Percentiles rank a stretch among this genome's conserved stretches.
phyloP scores from a whole-genome alignment of 1,140 invertebrate genomes.

The Oncopeltus fasciatus region DNA sequence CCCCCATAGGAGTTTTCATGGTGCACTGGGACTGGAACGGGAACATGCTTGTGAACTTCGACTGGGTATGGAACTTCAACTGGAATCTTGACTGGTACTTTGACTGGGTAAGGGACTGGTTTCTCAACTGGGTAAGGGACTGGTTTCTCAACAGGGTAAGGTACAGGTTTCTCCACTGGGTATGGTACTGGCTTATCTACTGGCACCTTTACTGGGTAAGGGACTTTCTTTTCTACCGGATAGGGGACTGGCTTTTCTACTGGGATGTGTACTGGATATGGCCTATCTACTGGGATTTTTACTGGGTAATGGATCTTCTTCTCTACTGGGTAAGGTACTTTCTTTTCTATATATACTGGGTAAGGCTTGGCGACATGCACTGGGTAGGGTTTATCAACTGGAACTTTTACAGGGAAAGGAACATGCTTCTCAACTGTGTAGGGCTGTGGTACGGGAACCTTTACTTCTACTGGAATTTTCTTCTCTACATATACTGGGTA shows the following conservation, averaged over 20 bases:
- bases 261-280: slow-evolving; percentile 15
- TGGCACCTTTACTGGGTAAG: slow-evolving; percentile 33
- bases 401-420: slow-evolving; percentile 37
- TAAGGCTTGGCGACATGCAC: slow-evolving; percentile 35
- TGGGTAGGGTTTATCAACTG: slow-evolving; percentile 36
- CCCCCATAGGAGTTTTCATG: background rate
- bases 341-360: slow-evolving; percentile 48
- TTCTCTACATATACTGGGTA: slow-evolving; percentile 18
- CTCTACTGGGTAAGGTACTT: slow-evolving; percentile 34
- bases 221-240: slow-evolving; percentile 50
- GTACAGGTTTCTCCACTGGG: slow-evolving; percentile 37
- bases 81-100: slow-evolving; percentile 62
- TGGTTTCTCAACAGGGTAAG: slow-evolving; percentile 39
- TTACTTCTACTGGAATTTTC: slow-evolving; percentile 35
- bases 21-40: slow-evolving; percentile 7
- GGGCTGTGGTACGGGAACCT: slow-evolving; percentile 21
- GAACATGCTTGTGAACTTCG: slow-evolving; percentile 12
- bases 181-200: slow-evolving; percentile 38
- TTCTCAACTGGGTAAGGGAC: slow-evolving; percentile 60
- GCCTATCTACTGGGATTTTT: slow-evolving; percentile 13
- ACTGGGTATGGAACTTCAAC: slow-evolving; percentile 66
- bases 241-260: slow-evolving; percentile 29
- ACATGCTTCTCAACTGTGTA: slow-evolving; percentile 47
- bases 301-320: slow-evolving; percentile 47
- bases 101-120: slow-evolving; percentile 61